Evolutionary conservation across 2,113 vertebrate species (phyloP).

Genomic region (Muscicapa adusta): DNA sequence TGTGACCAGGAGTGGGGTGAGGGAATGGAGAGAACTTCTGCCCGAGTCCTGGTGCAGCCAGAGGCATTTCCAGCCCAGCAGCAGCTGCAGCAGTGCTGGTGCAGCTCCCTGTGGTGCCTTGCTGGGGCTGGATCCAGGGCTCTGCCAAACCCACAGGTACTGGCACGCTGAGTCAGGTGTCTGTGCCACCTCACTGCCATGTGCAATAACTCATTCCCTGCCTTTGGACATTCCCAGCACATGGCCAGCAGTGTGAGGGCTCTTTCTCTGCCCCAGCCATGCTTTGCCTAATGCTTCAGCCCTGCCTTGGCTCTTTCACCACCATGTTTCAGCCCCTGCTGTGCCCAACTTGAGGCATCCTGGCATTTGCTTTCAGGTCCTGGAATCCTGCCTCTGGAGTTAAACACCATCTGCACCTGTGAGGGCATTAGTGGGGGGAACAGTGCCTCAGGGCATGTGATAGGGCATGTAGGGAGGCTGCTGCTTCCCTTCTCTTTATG

Average conservation of each 20-base stretch:
- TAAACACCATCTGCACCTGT: fast-evolving
- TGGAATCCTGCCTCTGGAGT: background rate
- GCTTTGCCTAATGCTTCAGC: background rate
- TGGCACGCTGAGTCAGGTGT: background rate
- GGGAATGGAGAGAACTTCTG: background rate
- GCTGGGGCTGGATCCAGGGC: background rate
- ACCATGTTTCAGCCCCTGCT: fast-evolving
- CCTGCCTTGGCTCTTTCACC: background rate
- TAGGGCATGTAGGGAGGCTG: background rate
- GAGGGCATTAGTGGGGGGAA: background rate
- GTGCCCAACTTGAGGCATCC: fast-evolving
- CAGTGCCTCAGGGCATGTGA: no score
- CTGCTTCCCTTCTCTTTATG: background rate
- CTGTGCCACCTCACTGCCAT: background rate
- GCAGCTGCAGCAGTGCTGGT: background rate
- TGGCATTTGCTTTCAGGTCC: background rate
- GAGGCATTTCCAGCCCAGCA: background rate
- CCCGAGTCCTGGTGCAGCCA: background rate
- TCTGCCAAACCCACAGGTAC: background rate
- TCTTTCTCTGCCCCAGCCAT: background rate
- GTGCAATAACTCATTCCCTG: background rate
- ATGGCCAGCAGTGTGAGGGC: background rate
- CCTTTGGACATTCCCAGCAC: background rate
- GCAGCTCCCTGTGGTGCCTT: background rate
- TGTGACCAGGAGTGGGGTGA: background rate